Evolutionary conservation across 2,888 invertebrate genomes (phyloP), one percentile per base, ranked within the genome.

Genomic region (Tenodera sinensis): DNA sequence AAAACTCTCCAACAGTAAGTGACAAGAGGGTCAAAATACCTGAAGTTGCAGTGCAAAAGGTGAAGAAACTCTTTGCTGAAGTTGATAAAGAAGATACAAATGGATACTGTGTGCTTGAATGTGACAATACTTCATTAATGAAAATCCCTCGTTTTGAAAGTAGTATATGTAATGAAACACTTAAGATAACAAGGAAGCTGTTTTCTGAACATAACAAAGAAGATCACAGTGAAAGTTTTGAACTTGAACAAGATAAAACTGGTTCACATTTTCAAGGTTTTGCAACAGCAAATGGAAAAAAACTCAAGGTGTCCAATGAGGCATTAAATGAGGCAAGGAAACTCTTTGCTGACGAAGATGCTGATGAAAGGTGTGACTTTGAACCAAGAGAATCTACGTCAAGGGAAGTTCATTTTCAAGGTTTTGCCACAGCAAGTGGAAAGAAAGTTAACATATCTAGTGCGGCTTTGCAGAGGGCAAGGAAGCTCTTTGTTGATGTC

Each of bases 211-310:
- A 15, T 54, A 20, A 54, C 20, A 54, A 15, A 71, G 15, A 54
- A 14, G 25, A 25, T 42, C 0, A 0, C 54, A 71, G 54, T 71
- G 4, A 71, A 71, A 71, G 54, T 25, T 71, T 71, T 15, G 25
- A 71, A 20, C 54, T 6, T 71, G 3, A 25, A 6, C 20, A 71
- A 71, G 6, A 20, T 71, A 20, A 71, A 20, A 20, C 20, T 71
- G 20, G 4, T 20, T 71, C 54, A 71, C 20, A 15, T 42, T 83
- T 82, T 83, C 54, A 47, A 27, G 91, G 91, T 47, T 88, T 84
- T 83, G 86, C 87, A 15, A 92, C 93, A 12, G 93, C 92, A 30
- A 92, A 92, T 91, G 93, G 94, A 84, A 93, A 93, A 91, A 90
- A 91, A 14, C 92, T 94, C 34, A 89, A 90, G 27, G 92, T 94